phyloP scores from a whole-genome alignment of 2,888 invertebrate genomes.

The Melanophora roralis region DNA sequence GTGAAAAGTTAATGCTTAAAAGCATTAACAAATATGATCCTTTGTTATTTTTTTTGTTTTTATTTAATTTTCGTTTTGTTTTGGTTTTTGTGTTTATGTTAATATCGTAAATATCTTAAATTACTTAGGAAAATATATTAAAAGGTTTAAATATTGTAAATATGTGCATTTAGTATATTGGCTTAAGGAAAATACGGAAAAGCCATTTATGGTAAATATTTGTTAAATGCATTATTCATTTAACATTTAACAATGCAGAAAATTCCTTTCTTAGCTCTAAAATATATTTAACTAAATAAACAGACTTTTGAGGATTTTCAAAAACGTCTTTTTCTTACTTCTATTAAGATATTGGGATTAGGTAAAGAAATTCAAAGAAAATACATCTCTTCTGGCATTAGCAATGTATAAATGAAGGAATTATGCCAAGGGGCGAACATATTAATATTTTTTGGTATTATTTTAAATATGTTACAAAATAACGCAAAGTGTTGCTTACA shows the following conservation, averaged over 20 bases:
- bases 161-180: slow-evolving; percentile 27
- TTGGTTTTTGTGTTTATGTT: slow-evolving; percentile 48
- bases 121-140: slow-evolving; percentile 59
- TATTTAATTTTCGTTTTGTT: slow-evolving; percentile 1
- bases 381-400: too few relatives aligned
- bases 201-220: slow-evolving; percentile 57
- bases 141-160: slow-evolving; percentile 54
- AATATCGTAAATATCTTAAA: slow-evolving; percentile 62
- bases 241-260: slow-evolving; percentile 42
- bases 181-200: slow-evolving; percentile 40
- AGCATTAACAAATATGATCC: slow-evolving; percentile 65
- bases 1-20: slow-evolving; percentile 70
- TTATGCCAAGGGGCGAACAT: too few relatives aligned
- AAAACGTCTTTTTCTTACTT: slow-evolving; percentile 16
- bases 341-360: slow-evolving; percentile 12
- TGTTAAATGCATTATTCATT: slow-evolving; percentile 33
- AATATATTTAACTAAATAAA: slow-evolving; percentile 41
- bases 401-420: too few relatives aligned
- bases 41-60: slow-evolving; percentile 27
- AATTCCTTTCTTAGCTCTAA: slow-evolving; percentile 36
- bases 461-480: too few relatives aligned
- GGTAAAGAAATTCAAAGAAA: too few relatives aligned
- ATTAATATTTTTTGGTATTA: too few relatives aligned
- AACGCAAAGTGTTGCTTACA: too few relatives aligned
- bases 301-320: slow-evolving; percentile 45